These are phyloP conservation scores for Stigmatopora nigra DNA, from an alignment of 2,113 vertebrate genomes.

Conservation along the genomic window DNA sequence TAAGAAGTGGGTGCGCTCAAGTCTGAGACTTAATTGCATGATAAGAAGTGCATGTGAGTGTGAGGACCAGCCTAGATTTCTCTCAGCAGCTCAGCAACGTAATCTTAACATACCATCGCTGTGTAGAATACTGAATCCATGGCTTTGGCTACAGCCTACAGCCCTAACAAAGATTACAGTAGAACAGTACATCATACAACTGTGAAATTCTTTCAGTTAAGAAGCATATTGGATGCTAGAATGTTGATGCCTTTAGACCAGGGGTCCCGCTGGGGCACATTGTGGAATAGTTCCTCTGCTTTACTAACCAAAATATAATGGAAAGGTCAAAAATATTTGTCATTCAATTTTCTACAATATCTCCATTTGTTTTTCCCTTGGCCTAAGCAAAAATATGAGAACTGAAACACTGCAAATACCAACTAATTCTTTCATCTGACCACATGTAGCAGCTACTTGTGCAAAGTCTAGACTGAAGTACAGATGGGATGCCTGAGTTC, in stretches of 20 bases:
- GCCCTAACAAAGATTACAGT: not conserved
- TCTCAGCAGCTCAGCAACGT: constrained; percentile 7
- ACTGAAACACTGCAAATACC: not conserved
- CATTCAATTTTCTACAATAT: not conserved
- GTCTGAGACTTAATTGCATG: constrained; percentile 35
- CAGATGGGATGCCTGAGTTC: constrained; percentile 35
- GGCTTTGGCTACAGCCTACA: not conserved
- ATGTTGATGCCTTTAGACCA: not conserved
- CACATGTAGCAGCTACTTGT: constrained; percentile 9
- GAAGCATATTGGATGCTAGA: not conserved
- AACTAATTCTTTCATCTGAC: constrained; percentile 3
- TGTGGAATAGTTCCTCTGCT: no score
- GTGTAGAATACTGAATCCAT: not conserved
- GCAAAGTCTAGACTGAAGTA: constrained; percentile 26
- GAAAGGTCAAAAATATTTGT: no score
- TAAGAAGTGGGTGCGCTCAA: constrained; percentile 1
- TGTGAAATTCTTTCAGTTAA: not conserved
- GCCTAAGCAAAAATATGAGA: not conserved
- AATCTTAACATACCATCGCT: not conserved
- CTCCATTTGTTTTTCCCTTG: not conserved
- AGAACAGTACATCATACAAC: not conserved
- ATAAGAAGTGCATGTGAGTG: constrained; percentile 15
- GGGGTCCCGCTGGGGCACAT: no score
- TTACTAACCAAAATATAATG: no score
- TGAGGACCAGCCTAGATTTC: constrained; percentile 11